Conservation (phyloP, 1,140 invertebrate species). For the Sycophaga agraensis region DNA sequence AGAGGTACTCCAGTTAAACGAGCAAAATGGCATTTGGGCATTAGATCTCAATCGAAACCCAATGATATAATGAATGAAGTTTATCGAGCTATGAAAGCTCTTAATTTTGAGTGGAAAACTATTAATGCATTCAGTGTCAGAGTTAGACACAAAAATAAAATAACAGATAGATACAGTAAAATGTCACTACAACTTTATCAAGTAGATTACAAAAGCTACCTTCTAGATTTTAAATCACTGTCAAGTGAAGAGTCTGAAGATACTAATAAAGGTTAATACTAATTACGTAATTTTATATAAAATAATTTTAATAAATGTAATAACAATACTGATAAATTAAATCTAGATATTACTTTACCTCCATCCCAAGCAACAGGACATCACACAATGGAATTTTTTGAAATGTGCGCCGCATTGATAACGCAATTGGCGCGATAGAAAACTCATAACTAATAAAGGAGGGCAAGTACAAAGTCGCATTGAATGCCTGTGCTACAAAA, state of each 20-base stretch:
- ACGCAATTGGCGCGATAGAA: constrained; percentile 91
- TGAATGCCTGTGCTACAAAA: too few relatives aligned
- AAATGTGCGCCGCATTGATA: constrained; percentile 98
- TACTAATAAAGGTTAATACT: constrained; percentile 60
- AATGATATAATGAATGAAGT: constrained; percentile 99
- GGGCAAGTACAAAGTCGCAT: too few relatives aligned
- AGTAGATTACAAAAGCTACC: constrained; percentile 96
- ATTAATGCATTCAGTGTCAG: constrained; percentile 94
- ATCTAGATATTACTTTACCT: constrained; percentile 50
- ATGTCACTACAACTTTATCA: constrained; percentile 99
- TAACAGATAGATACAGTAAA: constrained; percentile 83
- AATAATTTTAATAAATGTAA: background rate
- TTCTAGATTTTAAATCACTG: constrained; percentile 96
- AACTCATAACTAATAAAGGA: constrained; percentile 1
- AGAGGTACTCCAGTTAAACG: constrained; percentile 79
- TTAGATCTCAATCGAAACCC: constrained; percentile 97
- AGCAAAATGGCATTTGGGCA: constrained; percentile 99
- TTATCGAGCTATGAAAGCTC: constrained; percentile 96
- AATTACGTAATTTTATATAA: constrained; percentile 30
- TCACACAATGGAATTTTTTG: constrained; percentile 99
- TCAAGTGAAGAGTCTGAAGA: constrained; percentile 73
- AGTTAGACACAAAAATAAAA: constrained; percentile 84
- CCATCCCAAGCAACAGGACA: constrained; percentile 66
- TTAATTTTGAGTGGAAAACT: constrained; percentile 98
- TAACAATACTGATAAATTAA: constrained; percentile 4